A percentile compares a stretch with the other conserved stretches of the same genome.
These are phyloP conservation scores for Aethina tumida DNA, from an alignment of 1,140 invertebrate species.

Conservation along the genomic window DNA sequence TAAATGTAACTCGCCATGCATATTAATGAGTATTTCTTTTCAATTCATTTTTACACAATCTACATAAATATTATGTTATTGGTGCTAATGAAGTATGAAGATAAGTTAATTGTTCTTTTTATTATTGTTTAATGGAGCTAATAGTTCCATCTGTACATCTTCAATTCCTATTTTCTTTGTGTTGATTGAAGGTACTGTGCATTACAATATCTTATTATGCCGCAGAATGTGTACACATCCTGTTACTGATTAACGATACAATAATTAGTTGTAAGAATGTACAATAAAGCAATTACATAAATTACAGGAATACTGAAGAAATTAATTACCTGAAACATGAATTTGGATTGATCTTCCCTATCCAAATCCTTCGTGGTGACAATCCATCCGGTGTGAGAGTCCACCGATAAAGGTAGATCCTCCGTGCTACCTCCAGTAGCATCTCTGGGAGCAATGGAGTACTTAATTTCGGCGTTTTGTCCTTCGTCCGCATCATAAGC, in stretches of 20 bases:
- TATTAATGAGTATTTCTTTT: too few species aligned
- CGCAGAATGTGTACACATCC: not conserved
- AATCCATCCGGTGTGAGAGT: slow-evolving; percentile 82
- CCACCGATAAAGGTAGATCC: slow-evolving; percentile 71
- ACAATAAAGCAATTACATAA: not conserved
- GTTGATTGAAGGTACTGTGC: too few species aligned
- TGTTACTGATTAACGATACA: not conserved
- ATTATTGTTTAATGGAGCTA: too few species aligned
- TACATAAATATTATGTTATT: too few species aligned
- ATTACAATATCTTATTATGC: too few species aligned
- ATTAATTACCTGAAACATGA: slow-evolving; percentile 63
- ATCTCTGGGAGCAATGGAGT: slow-evolving; percentile 58
- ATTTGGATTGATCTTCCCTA: slow-evolving; percentile 73
- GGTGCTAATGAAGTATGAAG: too few species aligned
- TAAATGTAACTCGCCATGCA: too few species aligned
- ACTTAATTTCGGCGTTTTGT: slow-evolving; percentile 70
- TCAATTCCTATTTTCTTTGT: too few species aligned
- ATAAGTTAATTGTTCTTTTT: too few species aligned
- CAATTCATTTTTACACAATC: too few species aligned
- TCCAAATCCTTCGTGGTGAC: slow-evolving; percentile 80
- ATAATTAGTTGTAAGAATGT: not conserved
- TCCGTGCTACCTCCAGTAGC: slow-evolving; percentile 55
- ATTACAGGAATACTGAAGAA: slow-evolving; percentile 3
- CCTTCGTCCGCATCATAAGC: slow-evolving; percentile 90
- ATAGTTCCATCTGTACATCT: too few species aligned